phyloP scores from a whole-genome alignment of 2,113 vertebrate genomes.

The Chaetorhynchus papuensis region DNA sequence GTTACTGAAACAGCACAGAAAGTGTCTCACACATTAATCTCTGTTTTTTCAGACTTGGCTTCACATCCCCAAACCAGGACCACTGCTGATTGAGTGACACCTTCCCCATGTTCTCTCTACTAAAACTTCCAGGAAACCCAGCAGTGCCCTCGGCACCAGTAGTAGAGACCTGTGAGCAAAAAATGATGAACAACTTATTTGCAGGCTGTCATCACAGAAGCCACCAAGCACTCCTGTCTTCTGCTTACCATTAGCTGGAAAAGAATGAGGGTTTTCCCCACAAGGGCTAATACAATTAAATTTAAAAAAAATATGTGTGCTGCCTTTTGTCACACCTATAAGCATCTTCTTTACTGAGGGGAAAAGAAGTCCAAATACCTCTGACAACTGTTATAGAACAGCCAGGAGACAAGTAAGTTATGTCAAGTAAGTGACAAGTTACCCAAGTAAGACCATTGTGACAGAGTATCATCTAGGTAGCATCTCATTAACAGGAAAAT shows the following conservation, averaged over 20 bases:
- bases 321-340: not conserved
- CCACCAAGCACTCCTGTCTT: not conserved
- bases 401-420: not conserved
- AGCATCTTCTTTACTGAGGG: not conserved
- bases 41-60: not conserved
- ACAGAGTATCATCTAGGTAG: not conserved
- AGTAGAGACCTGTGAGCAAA: accelerated
- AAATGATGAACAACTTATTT: not conserved
- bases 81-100: accelerated
- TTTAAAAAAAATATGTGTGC: not conserved
- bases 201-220: not conserved
- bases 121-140: not conserved
- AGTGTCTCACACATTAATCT: not conserved
- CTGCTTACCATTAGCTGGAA: not conserved
- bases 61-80: accelerated
- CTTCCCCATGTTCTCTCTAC: not conserved
- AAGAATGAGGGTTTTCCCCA: not conserved
- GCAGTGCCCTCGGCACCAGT: not conserved
- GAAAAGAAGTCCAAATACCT: not conserved
- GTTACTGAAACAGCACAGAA: not conserved
- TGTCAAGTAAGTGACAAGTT: not conserved
- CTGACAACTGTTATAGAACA: not conserved
- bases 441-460: not conserved
- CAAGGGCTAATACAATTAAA: not conserved
- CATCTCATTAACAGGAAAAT: not conserved